Percentiles rank a stretch among this genome's conserved stretches.
These are phyloP conservation scores for Dermatophagoides farinae DNA, from an alignment of 1,140 invertebrate species.

Conservation along the genomic window DNA sequence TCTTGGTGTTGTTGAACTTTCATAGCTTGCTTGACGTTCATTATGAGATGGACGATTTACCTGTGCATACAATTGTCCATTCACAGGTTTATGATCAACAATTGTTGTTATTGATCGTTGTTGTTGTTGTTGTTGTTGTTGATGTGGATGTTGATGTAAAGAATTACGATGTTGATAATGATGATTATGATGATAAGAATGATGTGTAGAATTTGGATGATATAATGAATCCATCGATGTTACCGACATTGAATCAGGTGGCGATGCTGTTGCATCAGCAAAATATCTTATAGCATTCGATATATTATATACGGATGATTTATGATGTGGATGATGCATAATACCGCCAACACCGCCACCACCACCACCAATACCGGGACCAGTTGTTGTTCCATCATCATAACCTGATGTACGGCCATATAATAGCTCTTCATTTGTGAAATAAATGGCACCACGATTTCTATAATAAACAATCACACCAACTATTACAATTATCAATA, in stretches of 20 bases:
- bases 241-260: not conserved
- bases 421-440: conserved; percentile 43
- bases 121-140: too few species aligned
- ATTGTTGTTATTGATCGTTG: too few species aligned
- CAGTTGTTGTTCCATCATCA: not conserved
- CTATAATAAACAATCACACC: conserved; percentile 27
- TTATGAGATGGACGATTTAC: too few species aligned
- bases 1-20: too few species aligned
- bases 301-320: not conserved
- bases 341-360: not conserved
- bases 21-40: too few species aligned
- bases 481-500: conserved; percentile 23
- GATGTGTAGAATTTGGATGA: too few species aligned
- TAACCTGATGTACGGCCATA: not conserved
- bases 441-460: conserved; percentile 43
- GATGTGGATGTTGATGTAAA: too few species aligned
- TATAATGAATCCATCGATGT: too few species aligned
- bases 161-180: too few species aligned
- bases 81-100: too few species aligned
- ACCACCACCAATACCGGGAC: not conserved
- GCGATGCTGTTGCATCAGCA: conserved; percentile 3
- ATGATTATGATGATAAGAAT: too few species aligned
- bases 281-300: not conserved
- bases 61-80: too few species aligned
- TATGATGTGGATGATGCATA: not conserved